Percentiles rank a stretch among this genome's conserved stretches.
These are phyloP conservation scores for Oryzaephilus surinamensis DNA, from an alignment of 1,140 invertebrate species.

Conservation along the genomic window DNA sequence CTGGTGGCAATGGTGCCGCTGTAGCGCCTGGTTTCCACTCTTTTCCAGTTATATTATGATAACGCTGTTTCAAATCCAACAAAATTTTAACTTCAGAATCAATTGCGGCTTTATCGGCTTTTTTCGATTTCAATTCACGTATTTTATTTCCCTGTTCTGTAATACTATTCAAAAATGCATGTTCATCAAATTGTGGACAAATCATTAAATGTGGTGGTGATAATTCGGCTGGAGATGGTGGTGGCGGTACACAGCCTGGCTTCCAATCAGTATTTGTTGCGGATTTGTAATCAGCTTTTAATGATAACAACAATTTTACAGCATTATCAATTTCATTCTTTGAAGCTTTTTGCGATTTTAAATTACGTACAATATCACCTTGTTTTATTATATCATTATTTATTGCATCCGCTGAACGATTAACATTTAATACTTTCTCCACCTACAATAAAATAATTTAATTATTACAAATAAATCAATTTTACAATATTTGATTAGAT, in stretches of 20 bases:
- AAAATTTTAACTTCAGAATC: constrained; percentile 56
- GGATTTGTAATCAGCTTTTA: constrained; percentile 74
- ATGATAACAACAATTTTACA: constrained; percentile 59
- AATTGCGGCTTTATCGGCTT: constrained; percentile 45
- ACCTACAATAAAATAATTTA: too few species aligned
- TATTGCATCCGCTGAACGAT: constrained; percentile 16
- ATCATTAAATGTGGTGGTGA: constrained; percentile 30
- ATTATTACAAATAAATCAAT: too few species aligned
- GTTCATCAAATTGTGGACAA: not conserved
- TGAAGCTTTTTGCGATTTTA: constrained; percentile 52
- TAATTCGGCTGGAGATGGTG: constrained; percentile 57
- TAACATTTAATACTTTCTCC: too few species aligned
- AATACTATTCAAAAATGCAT: constrained; percentile 34
- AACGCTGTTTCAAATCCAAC: constrained; percentile 58
- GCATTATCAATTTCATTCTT: constrained; percentile 50
- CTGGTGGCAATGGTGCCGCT: constrained; percentile 10
- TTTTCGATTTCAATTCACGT: constrained; percentile 53
- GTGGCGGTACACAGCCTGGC: constrained; percentile 21
- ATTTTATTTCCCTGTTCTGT: constrained; percentile 56
- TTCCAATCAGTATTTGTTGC: constrained; percentile 42
- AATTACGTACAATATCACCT: constrained; percentile 57
- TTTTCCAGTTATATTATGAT: constrained; percentile 50
- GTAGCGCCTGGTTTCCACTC: constrained; percentile 50
- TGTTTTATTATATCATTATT: constrained; percentile 45
- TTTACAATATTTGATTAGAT: too few species aligned